Conservation (phyloP, 2,888 invertebrate species). For the Melinaea menophilus region DNA sequence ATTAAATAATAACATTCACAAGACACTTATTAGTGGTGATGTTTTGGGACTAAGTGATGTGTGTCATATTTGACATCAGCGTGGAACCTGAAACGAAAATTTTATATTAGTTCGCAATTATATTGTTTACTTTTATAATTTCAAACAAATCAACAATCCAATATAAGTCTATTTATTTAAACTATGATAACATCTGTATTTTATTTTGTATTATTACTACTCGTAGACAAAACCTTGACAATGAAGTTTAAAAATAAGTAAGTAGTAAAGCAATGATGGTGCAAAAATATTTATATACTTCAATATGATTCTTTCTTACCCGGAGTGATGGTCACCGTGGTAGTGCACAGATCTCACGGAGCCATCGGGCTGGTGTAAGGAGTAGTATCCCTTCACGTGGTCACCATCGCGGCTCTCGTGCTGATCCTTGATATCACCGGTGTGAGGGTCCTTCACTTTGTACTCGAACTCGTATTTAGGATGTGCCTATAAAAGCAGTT, state of each 20-base stretch:
- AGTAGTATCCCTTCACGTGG: conserved; percentile 42
- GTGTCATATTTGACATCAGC: conserved; percentile 65
- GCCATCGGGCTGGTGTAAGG: conserved; percentile 43
- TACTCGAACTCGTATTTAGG: conserved; percentile 45
- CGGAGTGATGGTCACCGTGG: conserved; percentile 44
- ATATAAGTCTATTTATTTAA: too few relatives aligned
- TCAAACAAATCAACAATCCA: too few relatives aligned
- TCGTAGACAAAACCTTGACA: too few relatives aligned
- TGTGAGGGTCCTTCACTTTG: conserved; percentile 46
- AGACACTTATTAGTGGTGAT: conserved; percentile 16
- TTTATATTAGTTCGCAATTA: background rate
- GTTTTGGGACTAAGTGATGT: conserved; percentile 58
- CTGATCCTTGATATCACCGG: conserved; percentile 45
- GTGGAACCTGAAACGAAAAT: conserved; percentile 57
- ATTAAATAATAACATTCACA: too few relatives aligned
- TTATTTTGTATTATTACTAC: too few relatives aligned
- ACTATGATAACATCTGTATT: too few relatives aligned
- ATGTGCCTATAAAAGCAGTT: conserved; percentile 37
- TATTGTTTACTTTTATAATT: too few relatives aligned
- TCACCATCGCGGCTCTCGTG: conserved; percentile 46
- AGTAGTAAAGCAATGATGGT: too few relatives aligned
- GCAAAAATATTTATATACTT: background rate
- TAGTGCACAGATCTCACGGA: conserved; percentile 42
- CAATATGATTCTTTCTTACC: conserved; percentile 39
- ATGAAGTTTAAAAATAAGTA: too few relatives aligned